Percentiles rank a stretch among this genome's conserved stretches.
These are phyloP conservation scores for Phrynocephalus guinanensis DNA, from an alignment of 2,797 vertebrate genomes.

Conservation along the genomic window DNA sequence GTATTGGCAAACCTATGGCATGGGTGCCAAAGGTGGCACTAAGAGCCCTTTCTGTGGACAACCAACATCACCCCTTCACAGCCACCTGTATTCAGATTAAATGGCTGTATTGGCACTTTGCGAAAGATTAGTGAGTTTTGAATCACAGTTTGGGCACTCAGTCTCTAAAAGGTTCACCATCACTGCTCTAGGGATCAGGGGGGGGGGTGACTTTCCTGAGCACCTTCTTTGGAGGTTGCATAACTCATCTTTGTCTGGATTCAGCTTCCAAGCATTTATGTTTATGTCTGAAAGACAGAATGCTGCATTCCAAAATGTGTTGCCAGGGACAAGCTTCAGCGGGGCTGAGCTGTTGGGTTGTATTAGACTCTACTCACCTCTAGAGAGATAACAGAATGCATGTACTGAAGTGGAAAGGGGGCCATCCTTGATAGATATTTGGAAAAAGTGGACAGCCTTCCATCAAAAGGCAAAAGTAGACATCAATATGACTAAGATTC, in stretches of 20 bases:
- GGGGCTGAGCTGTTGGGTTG: neutral
- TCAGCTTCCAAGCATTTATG: neutral
- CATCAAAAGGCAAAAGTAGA: neutral
- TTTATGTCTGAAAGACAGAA: neutral
- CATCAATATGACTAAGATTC: neutral
- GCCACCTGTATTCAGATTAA: no score
- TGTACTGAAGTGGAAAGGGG: neutral
- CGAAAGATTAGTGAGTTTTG: no score
- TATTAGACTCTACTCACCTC: neutral
- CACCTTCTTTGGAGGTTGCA: no score
- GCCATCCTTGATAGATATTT: neutral
- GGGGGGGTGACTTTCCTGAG: no score
- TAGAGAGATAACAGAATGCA: neutral
- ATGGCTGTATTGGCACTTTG: no score
- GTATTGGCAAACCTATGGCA: no score
- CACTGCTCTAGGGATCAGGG: no score
- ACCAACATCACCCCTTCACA: no score
- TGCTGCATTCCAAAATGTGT: neutral
- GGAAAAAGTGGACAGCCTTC: conserved; percentile 14
- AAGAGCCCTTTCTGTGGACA: no score
- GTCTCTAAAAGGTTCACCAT: no score
- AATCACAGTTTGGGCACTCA: no score
- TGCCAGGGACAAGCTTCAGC: neutral
- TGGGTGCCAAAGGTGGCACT: no score
- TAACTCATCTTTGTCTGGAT: neutral